Percentiles rank a stretch among this genome's conserved stretches.
These are phyloP conservation scores for Nymphalis c-album DNA, from an alignment of 2,888 invertebrate species.

Conservation along the genomic window DNA sequence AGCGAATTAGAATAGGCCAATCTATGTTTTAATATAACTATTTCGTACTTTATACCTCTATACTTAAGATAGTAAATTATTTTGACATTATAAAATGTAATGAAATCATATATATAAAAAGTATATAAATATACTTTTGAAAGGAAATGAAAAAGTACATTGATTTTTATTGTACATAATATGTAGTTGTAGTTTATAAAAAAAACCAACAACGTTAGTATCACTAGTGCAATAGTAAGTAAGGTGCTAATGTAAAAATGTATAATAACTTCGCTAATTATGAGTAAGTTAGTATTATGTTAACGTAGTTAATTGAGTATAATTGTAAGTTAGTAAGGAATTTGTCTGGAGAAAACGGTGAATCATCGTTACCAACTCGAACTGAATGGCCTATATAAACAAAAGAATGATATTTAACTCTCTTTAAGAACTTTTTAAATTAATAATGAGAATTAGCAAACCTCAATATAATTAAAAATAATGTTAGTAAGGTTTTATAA, in stretches of 20 bases:
- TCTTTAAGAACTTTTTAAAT: not conserved
- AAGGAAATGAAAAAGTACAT: not conserved
- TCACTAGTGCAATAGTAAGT: too few relatives aligned
- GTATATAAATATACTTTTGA: not conserved
- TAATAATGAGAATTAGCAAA: not conserved
- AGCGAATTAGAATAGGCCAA: slow-evolving; percentile 16
- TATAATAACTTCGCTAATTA: slow-evolving; percentile 4
- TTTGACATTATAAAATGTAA: not conserved
- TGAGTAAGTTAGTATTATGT: slow-evolving; percentile 1
- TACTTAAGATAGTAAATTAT: too few relatives aligned
- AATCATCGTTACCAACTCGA: slow-evolving; percentile 31
- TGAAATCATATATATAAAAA: not conserved
- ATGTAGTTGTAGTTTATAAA: too few relatives aligned
- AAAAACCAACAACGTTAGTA: too few relatives aligned
- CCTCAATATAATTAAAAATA: too few relatives aligned
- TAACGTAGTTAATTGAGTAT: slow-evolving; percentile 25
- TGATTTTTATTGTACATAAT: too few relatives aligned
- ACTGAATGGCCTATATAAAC: slow-evolving; percentile 26
- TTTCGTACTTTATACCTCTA: not conserved
- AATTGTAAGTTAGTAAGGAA: slow-evolving; percentile 34
- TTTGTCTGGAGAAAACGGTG: slow-evolving; percentile 37
- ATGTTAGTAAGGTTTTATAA: too few relatives aligned
- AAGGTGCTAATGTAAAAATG: slow-evolving; percentile 10
- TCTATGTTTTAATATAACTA: not conserved
- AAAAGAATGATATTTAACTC: not conserved